A percentile compares a stretch with the other conserved stretches of the same genome.
Conservation (phyloP, 2,888 invertebrate genomes). For the Melinaea menophilus region DNA sequence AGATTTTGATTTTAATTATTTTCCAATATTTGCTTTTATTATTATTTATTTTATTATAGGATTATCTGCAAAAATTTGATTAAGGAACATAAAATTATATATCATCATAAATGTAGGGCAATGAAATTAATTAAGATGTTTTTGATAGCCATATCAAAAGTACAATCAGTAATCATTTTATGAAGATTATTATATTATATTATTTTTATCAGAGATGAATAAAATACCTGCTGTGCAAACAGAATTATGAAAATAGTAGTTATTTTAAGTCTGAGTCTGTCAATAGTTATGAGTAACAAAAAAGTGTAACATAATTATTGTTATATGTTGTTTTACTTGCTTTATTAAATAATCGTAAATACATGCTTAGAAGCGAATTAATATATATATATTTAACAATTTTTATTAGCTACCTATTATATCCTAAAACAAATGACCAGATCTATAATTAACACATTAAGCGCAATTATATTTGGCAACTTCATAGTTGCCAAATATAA, state of each 20-base stretch:
- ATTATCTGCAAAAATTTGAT: constrained; percentile 82
- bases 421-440: constrained; percentile 14
- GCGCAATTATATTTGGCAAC: too few relatives aligned
- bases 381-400: background rate
- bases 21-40: constrained; percentile 85
- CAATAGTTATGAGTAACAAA: constrained; percentile 75
- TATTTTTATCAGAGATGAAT: constrained; percentile 92
- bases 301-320: constrained; percentile 89
- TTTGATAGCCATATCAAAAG: constrained; percentile 81
- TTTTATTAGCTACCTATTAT: background rate
- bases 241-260: constrained; percentile 50
- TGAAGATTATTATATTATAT: constrained; percentile 74
- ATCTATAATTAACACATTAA: constrained; percentile 1
- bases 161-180: constrained; percentile 83
- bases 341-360: constrained; percentile 11
- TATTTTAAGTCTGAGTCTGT: too few relatives aligned
- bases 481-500: too few relatives aligned
- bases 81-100: constrained; percentile 86
- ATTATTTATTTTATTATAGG: constrained; percentile 81
- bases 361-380: background rate
- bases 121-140: constrained; percentile 91
- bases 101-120: constrained; percentile 90
- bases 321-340: constrained; percentile 29
- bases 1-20: constrained; percentile 92
- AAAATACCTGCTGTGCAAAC: constrained; percentile 88